phyloP scores from a whole-genome alignment of 2,113 vertebrate genomes.

The Elgaria multicarinata region DNA sequence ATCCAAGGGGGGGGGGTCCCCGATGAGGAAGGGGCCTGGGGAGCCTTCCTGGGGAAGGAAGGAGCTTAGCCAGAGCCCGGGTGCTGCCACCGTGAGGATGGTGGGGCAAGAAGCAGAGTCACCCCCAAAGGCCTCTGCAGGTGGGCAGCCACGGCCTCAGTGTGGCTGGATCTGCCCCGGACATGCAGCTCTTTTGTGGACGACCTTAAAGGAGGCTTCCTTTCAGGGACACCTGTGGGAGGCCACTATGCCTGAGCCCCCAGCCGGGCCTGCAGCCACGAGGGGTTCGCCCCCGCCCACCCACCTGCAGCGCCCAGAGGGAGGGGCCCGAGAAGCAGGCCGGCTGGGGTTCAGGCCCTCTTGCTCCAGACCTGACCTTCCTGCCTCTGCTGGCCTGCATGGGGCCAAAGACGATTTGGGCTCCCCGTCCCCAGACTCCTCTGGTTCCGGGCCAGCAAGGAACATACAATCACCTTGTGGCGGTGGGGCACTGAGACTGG shows the following conservation, averaged over 20 bases:
- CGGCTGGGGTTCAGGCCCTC: neutral
- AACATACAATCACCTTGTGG: fast-evolving
- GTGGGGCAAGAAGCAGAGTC: too few species aligned
- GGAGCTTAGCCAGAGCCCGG: too few species aligned
- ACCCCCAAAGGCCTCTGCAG: too few species aligned
- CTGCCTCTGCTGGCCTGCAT: neutral
- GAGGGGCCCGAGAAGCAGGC: neutral
- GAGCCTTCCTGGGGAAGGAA: too few species aligned
- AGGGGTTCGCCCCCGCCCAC: neutral
- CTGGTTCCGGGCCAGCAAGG: neutral
- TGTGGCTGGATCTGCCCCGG: too few species aligned
- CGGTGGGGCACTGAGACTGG: too few species aligned
- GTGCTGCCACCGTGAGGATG: too few species aligned
- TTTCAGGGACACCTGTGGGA: neutral
- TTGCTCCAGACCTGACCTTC: neutral
- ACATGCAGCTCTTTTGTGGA: neutral
- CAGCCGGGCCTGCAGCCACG: neutral
- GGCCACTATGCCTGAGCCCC: neutral
- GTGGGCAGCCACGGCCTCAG: too few species aligned
- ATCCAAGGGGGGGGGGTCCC: too few species aligned
- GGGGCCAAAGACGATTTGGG: neutral
- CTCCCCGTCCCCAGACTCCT: neutral
- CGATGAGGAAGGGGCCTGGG: too few species aligned
- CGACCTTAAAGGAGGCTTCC: too few species aligned
- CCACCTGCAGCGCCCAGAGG: neutral